A percentile compares a stretch with the other conserved stretches of the same genome.
Conservation (phyloP, 2,888 invertebrate genomes). For the Hemicrepidius hirtus region DNA sequence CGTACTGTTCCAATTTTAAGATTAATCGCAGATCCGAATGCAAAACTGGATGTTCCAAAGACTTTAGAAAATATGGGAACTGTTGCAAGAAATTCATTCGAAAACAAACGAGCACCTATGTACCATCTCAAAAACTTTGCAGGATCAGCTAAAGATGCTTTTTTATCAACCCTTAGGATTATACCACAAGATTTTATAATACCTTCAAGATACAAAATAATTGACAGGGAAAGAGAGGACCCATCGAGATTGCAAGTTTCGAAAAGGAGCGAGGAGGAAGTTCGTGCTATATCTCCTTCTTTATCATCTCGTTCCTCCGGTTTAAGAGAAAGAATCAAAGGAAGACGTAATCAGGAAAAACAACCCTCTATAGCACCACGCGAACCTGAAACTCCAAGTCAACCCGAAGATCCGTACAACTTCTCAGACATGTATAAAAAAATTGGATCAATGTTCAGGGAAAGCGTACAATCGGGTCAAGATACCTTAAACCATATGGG, state of each 20-base stretch:
- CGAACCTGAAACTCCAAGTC: not conserved
- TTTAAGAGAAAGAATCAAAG: no score
- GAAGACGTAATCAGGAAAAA: no score
- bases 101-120: conserved; percentile 67
- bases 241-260: not conserved
- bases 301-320: not conserved
- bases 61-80: conserved; percentile 68
- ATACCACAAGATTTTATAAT: conserved; percentile 67
- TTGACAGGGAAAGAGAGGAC: conserved; percentile 54
- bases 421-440: conserved; percentile 54
- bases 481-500: conserved; percentile 66
- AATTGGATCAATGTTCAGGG: conserved; percentile 65
- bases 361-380: no score
- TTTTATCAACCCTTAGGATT: conserved; percentile 66
- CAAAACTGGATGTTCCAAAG: conserved; percentile 67
- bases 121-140: conserved; percentile 67
- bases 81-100: conserved; percentile 66
- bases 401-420: conserved; percentile 13
- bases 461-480: conserved; percentile 67
- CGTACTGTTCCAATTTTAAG: conserved; percentile 55
- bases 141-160: conserved; percentile 66
- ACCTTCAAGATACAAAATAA: conserved; percentile 67
- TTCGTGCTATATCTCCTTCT: conserved; percentile 1
- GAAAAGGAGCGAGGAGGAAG: not conserved
- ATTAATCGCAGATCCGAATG: conserved; percentile 63